Evolutionary conservation across 2,888 invertebrate genomes (phyloP), one percentile per base, ranked within the genome.

Genomic region (Omphaloscelis lunosa): DNA sequence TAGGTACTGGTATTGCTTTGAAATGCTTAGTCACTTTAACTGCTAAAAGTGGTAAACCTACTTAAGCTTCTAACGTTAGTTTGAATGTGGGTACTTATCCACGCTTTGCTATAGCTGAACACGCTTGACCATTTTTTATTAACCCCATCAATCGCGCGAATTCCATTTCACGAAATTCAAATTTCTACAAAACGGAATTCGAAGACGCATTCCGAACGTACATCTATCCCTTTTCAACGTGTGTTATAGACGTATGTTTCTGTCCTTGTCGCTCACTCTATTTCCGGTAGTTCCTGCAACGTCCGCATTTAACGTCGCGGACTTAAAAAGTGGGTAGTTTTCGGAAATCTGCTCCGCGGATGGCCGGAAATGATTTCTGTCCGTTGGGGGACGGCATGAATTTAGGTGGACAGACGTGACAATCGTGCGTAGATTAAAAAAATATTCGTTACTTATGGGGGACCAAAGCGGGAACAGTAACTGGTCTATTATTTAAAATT

Each of bases 271-370:
- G 92, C 94, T 91, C 95, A 93, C 92, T 95, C 95, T 95, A 96
- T 96, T 96, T 96, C 96, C 96, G 93, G 90, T 91, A 92, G 92
- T 91, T 94, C 94, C 95, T 95, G 88, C 86, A 93, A 84, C 92
- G 94, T 92, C 93, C 93, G 92, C 90, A 92, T 93, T 93, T 93
- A 94, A 93, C 93, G 95, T 93, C 93, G 94, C 90, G 85, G 93
- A 92, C 93, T 95, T 95, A 96, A 95, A 96, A 96, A 95, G 95
- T 94, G 95, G 95, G 94, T 95, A 95, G 94, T 94, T 93, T 93
- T 93, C 92, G 94, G 93, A 93, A 93, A 94, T 95, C 95, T 93
- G 90, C 89, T 91, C 91, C 86, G 90, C 91, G 95, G 93, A 93
- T 91, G 91, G 85, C 84, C 93, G 96, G 96, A 96, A 96, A 96